phyloP scores from a whole-genome alignment of 2,888 invertebrate species.

The Apeira syringaria region DNA sequence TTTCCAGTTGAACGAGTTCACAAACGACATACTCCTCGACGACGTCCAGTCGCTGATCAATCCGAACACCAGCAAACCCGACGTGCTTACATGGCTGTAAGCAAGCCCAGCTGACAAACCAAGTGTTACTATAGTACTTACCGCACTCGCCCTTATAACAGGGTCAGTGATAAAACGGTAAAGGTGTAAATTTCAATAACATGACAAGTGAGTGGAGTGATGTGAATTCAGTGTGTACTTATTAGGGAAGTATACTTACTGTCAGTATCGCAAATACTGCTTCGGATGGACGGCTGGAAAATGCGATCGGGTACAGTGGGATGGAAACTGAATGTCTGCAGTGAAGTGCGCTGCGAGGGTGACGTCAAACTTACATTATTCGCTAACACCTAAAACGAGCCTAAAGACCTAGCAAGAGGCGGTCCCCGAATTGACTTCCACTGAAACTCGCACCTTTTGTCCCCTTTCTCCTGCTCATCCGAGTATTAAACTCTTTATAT shows the following conservation, averaged over 20 bases:
- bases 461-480: no score
- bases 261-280: conserved; percentile 33
- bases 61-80: conserved; percentile 93
- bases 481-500: no score
- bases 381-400: no score
- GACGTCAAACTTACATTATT: no score
- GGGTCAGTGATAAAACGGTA: conserved; percentile 56
- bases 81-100: conserved; percentile 92
- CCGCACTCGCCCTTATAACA: conserved; percentile 29
- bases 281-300: conserved; percentile 32
- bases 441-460: no score
- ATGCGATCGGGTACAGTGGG: no score
- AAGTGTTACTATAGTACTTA: conserved; percentile 50
- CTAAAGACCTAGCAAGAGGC: no score
- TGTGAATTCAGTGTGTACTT: conserved; percentile 43
- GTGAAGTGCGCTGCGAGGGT: no score
- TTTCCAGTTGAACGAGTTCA: conserved; percentile 91
- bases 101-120: conserved; percentile 22
- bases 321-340: no score
- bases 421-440: no score
- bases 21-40: conserved; percentile 93
- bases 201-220: conserved; percentile 63
- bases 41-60: conserved; percentile 95
- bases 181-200: conserved; percentile 73
- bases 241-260: conserved; percentile 39